Evolutionary conservation across 2,888 invertebrate genomes (phyloP).

Genomic region (Mythimna pallens): DNA sequence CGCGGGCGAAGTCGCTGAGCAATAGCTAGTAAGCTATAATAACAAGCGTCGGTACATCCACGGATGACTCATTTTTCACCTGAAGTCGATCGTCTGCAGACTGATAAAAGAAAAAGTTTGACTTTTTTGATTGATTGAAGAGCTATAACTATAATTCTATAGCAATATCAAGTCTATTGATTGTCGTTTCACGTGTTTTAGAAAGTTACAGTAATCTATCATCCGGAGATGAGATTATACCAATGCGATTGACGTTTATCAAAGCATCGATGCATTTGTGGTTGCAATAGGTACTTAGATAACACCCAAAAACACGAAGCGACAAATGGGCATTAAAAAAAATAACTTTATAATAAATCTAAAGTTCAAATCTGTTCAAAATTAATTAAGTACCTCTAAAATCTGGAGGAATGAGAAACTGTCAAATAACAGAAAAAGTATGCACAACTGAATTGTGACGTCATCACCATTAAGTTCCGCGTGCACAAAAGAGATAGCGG

Average conservation of each 20-base stretch:
- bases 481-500: no score
- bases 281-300: no score
- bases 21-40: no score
- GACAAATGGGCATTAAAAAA: not conserved
- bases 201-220: conserved; percentile 1
- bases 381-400: no score
- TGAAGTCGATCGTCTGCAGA: not conserved
- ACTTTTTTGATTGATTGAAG: not conserved
- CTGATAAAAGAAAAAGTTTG: not conserved
- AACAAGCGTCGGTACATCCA: not conserved
- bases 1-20: no score
- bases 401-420: no score
- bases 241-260: not conserved
- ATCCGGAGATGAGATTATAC: not conserved
- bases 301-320: not conserved
- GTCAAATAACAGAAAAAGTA: no score
- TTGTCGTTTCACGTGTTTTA: not conserved
- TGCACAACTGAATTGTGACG: no score
- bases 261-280: not conserved
- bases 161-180: not conserved
- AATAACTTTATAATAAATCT: no score
- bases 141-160: no score
- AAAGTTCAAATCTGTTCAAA: no score
- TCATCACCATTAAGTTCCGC: no score
- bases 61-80: not conserved